A percentile compares a stretch with the other conserved stretches of the same genome.
These are phyloP conservation scores for Hydrolagus affinis DNA, from an alignment of 2,113 vertebrate genomes.

Conservation along the genomic window DNA sequence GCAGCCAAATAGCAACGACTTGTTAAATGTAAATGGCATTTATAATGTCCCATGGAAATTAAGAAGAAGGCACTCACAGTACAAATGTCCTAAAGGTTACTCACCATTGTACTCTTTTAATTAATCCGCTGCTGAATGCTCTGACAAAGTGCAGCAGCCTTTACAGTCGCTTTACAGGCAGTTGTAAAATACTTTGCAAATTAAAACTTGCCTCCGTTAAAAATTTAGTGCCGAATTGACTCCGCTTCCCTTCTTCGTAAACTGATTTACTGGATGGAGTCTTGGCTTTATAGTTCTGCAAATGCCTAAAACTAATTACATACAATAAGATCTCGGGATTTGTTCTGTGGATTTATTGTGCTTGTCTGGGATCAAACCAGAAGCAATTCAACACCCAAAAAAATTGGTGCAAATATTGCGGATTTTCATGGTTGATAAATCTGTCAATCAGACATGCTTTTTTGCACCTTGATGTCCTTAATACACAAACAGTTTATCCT, in stretches of 20 bases:
- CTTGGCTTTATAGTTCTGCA: not conserved
- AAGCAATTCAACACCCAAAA: not conserved
- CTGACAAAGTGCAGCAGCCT: not conserved
- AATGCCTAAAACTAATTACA: slow-evolving; percentile 1
- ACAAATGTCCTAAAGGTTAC: not conserved
- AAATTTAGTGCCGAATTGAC: not conserved
- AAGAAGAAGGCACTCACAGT: not conserved
- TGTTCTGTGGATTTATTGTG: not conserved
- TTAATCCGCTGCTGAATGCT: not conserved
- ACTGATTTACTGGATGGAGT: not conserved
- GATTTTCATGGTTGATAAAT: slow-evolving; percentile 2
- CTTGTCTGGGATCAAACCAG: not conserved
- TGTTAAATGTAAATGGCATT: slow-evolving; percentile 15
- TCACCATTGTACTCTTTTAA: not conserved
- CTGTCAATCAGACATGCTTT: not conserved
- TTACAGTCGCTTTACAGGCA: not conserved
- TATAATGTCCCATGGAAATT: slow-evolving; percentile 4
- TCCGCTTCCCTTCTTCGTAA: not conserved
- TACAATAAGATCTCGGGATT: not conserved
- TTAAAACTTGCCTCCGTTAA: not conserved
- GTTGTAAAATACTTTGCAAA: too few relatives aligned
- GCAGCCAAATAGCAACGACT: slow-evolving; percentile 31
- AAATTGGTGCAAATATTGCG: not conserved
- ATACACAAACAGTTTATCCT: not conserved
- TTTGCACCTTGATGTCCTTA: not conserved